A percentile compares a stretch with the other conserved stretches of the same genome.
These are phyloP conservation scores for Grus americana DNA, from an alignment of 2,113 vertebrate genomes.

Conservation along the genomic window DNA sequence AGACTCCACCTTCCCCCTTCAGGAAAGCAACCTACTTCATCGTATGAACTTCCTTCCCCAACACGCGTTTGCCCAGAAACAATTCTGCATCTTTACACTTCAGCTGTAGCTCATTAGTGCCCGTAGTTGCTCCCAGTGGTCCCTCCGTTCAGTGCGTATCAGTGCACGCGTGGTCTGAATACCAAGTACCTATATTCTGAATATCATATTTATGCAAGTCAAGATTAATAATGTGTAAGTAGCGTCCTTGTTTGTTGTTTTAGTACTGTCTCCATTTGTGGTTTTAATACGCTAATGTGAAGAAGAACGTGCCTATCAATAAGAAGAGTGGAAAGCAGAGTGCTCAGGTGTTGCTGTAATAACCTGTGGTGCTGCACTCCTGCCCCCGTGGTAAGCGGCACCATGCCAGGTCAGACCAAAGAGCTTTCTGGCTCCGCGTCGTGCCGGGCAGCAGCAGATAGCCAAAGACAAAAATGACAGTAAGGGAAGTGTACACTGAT, in stretches of 20 bases:
- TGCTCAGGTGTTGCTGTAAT: neutral
- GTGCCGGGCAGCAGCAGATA: neutral
- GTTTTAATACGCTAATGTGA: neutral
- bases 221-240: neutral
- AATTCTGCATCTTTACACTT: neutral
- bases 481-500: neutral
- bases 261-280: neutral
- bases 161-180: neutral
- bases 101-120: constrained; percentile 26
- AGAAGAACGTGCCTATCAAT: neutral
- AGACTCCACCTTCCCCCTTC: neutral
- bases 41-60: neutral
- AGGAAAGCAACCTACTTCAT: neutral
- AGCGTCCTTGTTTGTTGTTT: neutral
- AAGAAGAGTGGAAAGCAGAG: neutral
- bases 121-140: constrained; percentile 7
- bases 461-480: neutral
- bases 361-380: neutral
- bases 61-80: neutral
- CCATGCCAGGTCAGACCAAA: neutral
- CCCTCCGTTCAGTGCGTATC: neutral
- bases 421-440: neutral
- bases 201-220: neutral
- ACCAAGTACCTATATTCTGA: neutral
- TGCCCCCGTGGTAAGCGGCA: neutral